Evolutionary conservation across 2,113 vertebrate species (phyloP), one percentile per base, ranked within the genome.

Genomic region (Progne subis): DNA sequence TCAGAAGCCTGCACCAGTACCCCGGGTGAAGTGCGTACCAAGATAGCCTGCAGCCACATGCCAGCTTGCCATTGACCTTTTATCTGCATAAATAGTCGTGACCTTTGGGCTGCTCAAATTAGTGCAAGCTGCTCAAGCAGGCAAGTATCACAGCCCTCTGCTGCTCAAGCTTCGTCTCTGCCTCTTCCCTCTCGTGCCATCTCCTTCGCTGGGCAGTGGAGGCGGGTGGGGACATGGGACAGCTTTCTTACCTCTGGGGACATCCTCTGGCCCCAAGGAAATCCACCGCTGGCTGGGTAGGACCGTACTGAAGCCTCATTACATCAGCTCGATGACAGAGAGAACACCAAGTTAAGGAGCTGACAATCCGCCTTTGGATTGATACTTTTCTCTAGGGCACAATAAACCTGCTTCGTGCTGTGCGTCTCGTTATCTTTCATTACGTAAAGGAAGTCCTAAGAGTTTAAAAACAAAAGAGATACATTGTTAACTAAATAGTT

Each of bases 51-150:
- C 93, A 95, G 87, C 87, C 90, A 63, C 83, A 82, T 94, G 93
- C 95, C 92, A 93, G 63, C 82, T 95, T 52, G 94, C 95, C 85
- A 91, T 79, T 97, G 96, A 96, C 94, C 94, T 95, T 94, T 95
- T 94, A 94, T 96, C 96, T 94, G 95, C 96, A 94, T 92, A 97
- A 97, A 97, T 96, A 97, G 93, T 95, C 3, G 11, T 97, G 94
- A 97, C 96, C 95, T 97, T 97, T 97, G 96, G 91, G 95, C 94
- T 82, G 96, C 96, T 97, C 89, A 96, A 94, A 96, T 95, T 97
- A 95, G 91, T 91, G 95, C 59, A 57, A 90, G 93, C 94, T 85
- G 89, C 93, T 91, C 31, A 0, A 61, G 78, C 93, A 92, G 78
- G 61, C 82, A 44, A 91, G 82, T 89, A 59, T 82, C 84, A 53